A percentile compares a stretch with the other conserved stretches of the same genome.
Conservation (phyloP, 2,797 vertebrate species). For the Pseudochirops corinnae region DNA sequence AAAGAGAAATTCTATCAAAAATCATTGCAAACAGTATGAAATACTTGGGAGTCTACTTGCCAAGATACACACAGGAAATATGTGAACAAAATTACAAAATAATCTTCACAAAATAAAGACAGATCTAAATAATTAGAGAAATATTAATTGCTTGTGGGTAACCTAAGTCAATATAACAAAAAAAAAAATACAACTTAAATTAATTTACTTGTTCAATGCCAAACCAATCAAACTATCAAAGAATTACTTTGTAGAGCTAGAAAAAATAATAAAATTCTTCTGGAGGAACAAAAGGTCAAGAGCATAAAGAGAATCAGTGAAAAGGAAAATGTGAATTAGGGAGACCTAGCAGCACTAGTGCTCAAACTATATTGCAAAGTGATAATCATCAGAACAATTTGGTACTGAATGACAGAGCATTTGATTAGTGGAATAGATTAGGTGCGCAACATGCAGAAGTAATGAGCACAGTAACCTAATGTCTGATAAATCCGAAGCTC, state of each 20-base stretch:
- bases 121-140: background rate
- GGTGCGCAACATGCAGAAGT: no score
- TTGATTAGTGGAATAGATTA: no score
- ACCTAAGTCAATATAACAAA: background rate
- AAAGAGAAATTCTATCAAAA: background rate
- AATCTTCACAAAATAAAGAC: background rate
- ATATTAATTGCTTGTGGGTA: background rate
- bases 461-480: no score
- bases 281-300: background rate
- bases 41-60: no score
- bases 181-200: background rate
- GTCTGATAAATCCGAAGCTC: no score
- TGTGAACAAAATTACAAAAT: background rate
- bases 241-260: background rate
- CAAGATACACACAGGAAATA: background rate
- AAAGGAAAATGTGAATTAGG: background rate
- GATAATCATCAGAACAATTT: background rate
- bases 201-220: background rate
- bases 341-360: background rate
- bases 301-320: background rate
- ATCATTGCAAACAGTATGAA: background rate
- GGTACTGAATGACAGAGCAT: no score
- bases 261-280: background rate
- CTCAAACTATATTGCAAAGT: background rate
- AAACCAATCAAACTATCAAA: background rate